phyloP scores from a whole-genome alignment of 1,140 invertebrate genomes.

The Cardiocondyla obscurior region DNA sequence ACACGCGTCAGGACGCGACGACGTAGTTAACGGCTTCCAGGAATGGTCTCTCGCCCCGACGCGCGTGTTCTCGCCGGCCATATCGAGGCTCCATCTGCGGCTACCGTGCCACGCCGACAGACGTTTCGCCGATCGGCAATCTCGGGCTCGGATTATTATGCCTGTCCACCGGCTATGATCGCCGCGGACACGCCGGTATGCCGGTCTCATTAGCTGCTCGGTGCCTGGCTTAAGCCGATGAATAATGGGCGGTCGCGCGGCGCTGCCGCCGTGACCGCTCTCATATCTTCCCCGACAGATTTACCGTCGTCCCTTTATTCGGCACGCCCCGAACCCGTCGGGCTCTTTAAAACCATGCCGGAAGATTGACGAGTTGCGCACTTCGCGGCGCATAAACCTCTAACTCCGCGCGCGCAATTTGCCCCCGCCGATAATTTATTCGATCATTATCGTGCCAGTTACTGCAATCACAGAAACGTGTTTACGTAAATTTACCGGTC shows the following conservation, averaged over 20 bases:
- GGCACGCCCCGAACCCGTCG: constrained; percentile 16
- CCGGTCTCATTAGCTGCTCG: constrained; percentile 68
- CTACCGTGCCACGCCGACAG: constrained; percentile 70
- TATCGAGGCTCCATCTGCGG: constrained; percentile 70
- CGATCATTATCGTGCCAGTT: constrained; percentile 7
- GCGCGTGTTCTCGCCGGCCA: constrained; percentile 53
- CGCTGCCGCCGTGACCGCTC: constrained; percentile 65
- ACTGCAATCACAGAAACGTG: not conserved
- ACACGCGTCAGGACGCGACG: constrained; percentile 66
- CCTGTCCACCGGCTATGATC: constrained; percentile 71
- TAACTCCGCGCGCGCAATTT: constrained; percentile 26
- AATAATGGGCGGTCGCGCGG: constrained; percentile 64
- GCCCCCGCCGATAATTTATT: constrained; percentile 5
- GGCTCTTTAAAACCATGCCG: constrained; percentile 18
- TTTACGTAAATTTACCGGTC: not conserved
- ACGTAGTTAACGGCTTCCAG: constrained; percentile 72
- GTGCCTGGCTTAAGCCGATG: constrained; percentile 68
- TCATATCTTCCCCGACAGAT: constrained; percentile 68
- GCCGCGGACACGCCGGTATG: constrained; percentile 70
- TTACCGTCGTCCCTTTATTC: constrained; percentile 69
- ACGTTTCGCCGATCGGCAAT: constrained; percentile 72
- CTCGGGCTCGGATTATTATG: constrained; percentile 73
- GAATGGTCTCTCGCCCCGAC: constrained; percentile 64
- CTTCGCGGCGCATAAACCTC: constrained; percentile 9
- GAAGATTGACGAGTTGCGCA: constrained; percentile 46